Conservation (phyloP, 2,113 vertebrate genomes). For the Gavia stellata region DNA sequence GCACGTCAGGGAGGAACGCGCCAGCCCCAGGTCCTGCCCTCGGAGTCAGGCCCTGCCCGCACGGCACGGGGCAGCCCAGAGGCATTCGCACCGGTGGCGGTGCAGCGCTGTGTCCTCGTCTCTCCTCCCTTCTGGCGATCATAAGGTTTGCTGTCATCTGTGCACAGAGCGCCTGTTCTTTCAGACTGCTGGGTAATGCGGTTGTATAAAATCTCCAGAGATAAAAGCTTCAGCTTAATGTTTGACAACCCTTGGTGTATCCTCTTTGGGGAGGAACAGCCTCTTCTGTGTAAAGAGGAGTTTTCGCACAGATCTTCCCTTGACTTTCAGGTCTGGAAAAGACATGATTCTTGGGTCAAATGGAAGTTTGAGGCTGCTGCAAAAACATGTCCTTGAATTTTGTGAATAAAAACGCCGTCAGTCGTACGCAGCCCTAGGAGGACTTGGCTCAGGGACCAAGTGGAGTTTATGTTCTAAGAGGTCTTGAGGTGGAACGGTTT, state of each 20-base stretch:
- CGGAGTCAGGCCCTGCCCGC: background rate
- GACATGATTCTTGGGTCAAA: background rate
- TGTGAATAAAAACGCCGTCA: background rate
- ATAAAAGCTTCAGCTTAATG: background rate
- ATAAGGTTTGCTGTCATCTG: background rate
- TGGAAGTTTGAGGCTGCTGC: background rate
- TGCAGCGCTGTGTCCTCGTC: rapidly evolving
- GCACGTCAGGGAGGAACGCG: rapidly evolving
- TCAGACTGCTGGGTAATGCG: rapidly evolving
- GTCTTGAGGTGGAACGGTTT: background rate
- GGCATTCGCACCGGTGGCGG: rapidly evolving
- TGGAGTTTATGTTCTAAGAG: background rate
- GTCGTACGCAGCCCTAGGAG: background rate
- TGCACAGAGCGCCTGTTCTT: background rate
- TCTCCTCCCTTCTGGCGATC: background rate
- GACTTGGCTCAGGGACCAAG: background rate
- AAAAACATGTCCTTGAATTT: background rate
- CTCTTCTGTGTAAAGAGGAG: background rate
- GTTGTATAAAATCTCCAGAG: background rate
- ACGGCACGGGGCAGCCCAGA: background rate
- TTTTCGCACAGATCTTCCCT: background rate
- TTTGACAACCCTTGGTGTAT: background rate
- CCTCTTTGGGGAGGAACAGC: background rate
- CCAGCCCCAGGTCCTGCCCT: background rate
- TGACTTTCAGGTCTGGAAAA: background rate